Evolutionary conservation across 2,888 invertebrate species (phyloP), one percentile per base, ranked within the genome.

Genomic region (Hesperia comma): DNA sequence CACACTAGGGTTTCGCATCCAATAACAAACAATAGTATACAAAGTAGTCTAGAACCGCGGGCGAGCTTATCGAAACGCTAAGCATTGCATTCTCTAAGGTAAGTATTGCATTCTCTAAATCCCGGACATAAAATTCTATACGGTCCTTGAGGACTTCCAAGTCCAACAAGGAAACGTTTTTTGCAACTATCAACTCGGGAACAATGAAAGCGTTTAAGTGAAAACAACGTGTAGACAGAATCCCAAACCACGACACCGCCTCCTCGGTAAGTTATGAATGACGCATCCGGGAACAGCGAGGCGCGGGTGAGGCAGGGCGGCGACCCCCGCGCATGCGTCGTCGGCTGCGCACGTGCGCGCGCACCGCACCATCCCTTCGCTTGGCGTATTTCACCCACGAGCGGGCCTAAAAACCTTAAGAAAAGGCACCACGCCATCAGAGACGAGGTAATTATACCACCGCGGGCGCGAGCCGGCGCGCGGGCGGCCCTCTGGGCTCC

Each of bases 361-460:
- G 88, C 90, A 88, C 70, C 67, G 75, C 80, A 74, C 79, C 80
- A 79, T 80, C 81, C 77, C 79, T 76, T 73, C 73, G 64, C 77
- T 73, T 74, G 77, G 71, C 82, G 75, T 87, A 88, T 90, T 90
- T 90, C 89, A 79, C 71, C 79, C 70, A 76, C 78, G 77, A 79
- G 74, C 76, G 77, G 84, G 83, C 74, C 80, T 81, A 86, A 88
- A 88, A 90, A 86, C 84, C 81, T 76, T 71, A 86, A 86, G 85
- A 87, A 89, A 88, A 82, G 78, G 70, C 74, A 70, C 70, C 78
- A 77, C 77, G 72, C 66, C 75, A 72, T 68, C 72, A 69, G 69
- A 75, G 80, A 79, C 78, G 78, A 90, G 89, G 91, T 90, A 87
- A 89, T 74, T 68, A 71, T 70, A 71, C 74, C 58, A 60, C 61